Percentiles rank a stretch among this genome's conserved stretches.
Evolutionary conservation across 2,113 vertebrate genomes (phyloP).

Genomic region (Oriolus oriolus): DNA sequence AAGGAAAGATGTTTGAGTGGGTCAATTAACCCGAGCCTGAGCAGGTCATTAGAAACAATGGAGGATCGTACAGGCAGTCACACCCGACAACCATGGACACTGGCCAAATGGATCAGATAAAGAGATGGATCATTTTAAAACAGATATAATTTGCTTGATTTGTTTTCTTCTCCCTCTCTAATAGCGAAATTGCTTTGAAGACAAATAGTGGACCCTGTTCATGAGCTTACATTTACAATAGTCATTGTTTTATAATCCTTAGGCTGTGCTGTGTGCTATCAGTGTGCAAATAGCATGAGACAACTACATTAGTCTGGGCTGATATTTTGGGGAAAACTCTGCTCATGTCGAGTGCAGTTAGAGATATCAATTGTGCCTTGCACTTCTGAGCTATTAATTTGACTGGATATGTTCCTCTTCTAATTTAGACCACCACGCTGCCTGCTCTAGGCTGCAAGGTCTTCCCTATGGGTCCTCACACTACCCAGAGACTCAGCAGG

Average conservation of each 20-base stretch:
- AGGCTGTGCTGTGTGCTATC: neutral
- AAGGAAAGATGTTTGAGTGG: conserved; percentile 47
- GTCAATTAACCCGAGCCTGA: conserved; percentile 37
- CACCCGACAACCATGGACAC: neutral
- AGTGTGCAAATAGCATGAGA: neutral
- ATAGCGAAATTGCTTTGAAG: conserved; percentile 47
- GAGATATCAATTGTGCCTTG: neutral
- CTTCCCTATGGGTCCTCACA: neutral
- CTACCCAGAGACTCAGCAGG: neutral
- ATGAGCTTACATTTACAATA: conserved; percentile 27
- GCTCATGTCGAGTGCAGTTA: neutral
- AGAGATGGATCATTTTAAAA: conserved; percentile 41
- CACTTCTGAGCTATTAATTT: neutral
- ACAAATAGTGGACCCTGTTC: conserved; percentile 9
- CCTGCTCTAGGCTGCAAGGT: neutral
- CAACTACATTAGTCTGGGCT: neutral
- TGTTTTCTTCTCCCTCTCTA: conserved; percentile 25
- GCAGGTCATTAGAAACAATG: conserved; percentile 44
- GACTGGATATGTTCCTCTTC: neutral
- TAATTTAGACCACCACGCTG: neutral
- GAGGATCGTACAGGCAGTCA: neutral
- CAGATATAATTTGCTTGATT: conserved; percentile 60
- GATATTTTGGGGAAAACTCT: neutral
- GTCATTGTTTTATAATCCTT: neutral
- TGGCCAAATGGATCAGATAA: conserved; percentile 9